Evolutionary conservation across 2,888 invertebrate species (phyloP).

Genomic region (Dryobotodes eremita): DNA sequence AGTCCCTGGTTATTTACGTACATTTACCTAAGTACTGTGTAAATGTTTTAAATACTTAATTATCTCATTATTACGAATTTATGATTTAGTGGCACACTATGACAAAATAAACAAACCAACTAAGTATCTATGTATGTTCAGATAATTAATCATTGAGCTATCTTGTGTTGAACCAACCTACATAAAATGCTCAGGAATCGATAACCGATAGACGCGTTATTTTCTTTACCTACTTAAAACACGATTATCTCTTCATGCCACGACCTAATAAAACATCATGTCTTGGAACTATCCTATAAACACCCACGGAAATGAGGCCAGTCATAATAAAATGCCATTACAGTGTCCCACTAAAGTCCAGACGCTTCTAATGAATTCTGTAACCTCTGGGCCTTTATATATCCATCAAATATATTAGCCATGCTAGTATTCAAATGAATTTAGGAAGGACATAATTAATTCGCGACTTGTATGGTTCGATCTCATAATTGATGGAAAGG

Average conservation of each 20-base stretch:
- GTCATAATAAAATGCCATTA: constrained; percentile 70
- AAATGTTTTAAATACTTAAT: background rate
- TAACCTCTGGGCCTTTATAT: constrained; percentile 50
- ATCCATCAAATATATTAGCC: constrained; percentile 54
- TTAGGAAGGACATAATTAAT: constrained; percentile 35
- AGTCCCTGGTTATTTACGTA: background rate
- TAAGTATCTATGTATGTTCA: background rate
- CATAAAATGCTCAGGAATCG: constrained; percentile 22
- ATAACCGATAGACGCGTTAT: constrained; percentile 20
- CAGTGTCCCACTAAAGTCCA: constrained; percentile 61
- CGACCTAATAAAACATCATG: constrained; percentile 68
- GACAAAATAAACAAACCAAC: constrained; percentile 16
- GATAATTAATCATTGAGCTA: constrained; percentile 8
- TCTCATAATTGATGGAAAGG: constrained; percentile 15
- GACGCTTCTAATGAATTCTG: constrained; percentile 61
- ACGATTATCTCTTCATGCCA: constrained; percentile 42
- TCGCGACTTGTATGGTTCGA: constrained; percentile 32
- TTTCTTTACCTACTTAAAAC: constrained; percentile 37
- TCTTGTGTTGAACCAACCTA: constrained; percentile 32
- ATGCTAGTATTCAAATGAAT: constrained; percentile 47
- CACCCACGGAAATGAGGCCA: constrained; percentile 69
- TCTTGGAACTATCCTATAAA: constrained; percentile 70
- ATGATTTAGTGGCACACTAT: background rate
- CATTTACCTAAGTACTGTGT: background rate
- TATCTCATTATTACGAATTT: background rate